Base-by-base conservation (phyloP, 2,888 invertebrate genomes). In the Tuberolachnus salignus region DNA sequence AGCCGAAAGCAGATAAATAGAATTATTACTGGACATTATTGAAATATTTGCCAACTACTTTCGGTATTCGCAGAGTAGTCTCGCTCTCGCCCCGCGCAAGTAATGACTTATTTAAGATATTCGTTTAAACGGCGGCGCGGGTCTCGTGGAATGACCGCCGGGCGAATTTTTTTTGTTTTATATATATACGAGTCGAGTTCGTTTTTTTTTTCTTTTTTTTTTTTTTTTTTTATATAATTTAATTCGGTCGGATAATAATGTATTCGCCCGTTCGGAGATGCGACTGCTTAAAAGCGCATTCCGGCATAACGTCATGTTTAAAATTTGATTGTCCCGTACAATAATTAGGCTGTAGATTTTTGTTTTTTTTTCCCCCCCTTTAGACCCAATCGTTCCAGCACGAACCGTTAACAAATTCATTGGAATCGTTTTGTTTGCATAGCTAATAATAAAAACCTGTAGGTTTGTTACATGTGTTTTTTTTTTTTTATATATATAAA, bases 21-120 rank as follows among this genome's bases (percentile, higher is more conserved):
- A n/a, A n/a, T 3, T 51, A n/a, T 9, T 9, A 16, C 10, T 16
- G 59, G 26, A 59, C 10, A 23, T 16, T 59, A 16, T 26, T 16
- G 26, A 59, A 59, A 26, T 21, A 16, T 16, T 59, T 26, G 34
- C 34, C 34, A 34, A n/a, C n/a, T n/a, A n/a, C n/a, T n/a, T 59
- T 59, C 59, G 16, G 34, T 34, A 34, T 34, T 34, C 34, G 34
- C 34, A n/a, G n/a, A n/a, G n/a, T n/a, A n/a, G n/a, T n/a, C n/a
- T 6, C 21, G 14, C 16, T 9, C 16, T 59, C 16, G 9, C 19
- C 59, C 34, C 10, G 23, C 26, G 23, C 6, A 1, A 4, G 9
- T 46, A 64, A 66, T 66, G 66, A 49, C 66, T 66, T 44, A 66
- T 46, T 66, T 66, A 66, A 66, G 23, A 49, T 46, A 16, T 59